Percentiles rank a stretch among this genome's conserved stretches.
Evolutionary conservation across 30 jellyfish, hydroid and myxozoan genomes (phyloP).

Genomic region (Aurelia sp.): DNA sequence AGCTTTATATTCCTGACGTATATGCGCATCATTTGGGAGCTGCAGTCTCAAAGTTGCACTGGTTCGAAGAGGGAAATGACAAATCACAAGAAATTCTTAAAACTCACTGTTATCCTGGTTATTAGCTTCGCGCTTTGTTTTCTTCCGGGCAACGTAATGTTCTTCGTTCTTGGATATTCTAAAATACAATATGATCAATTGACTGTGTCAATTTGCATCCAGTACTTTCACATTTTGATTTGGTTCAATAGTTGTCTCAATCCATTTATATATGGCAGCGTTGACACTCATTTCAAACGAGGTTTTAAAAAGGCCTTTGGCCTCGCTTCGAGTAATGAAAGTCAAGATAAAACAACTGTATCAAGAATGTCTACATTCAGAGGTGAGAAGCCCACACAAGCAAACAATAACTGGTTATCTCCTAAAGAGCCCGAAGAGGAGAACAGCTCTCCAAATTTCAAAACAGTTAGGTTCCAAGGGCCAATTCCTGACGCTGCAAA

Average conservation of each 20-base stretch:
- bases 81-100: constrained; percentile 54
- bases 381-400: constrained; percentile 37
- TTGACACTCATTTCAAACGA: constrained; percentile 72
- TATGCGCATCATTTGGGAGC: constrained; percentile 47
- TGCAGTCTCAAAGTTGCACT: constrained; percentile 34
- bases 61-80: constrained; percentile 47
- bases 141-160: constrained; percentile 62
- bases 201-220: constrained; percentile 22
- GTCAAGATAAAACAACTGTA: constrained; percentile 40
- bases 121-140: constrained; percentile 62
- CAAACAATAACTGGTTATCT: constrained; percentile 15
- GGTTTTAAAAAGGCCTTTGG: constrained; percentile 85
- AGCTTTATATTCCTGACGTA: constrained; percentile 45
- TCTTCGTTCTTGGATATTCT: constrained; percentile 53
- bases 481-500: neutral
- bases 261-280: constrained; percentile 81
- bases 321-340: constrained; percentile 45
- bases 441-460: neutral
- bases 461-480: constrained; percentile 30
- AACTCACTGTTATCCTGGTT: constrained; percentile 41
- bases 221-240: constrained; percentile 57
- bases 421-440: constrained; percentile 9
- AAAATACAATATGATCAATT: neutral
- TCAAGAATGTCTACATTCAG: constrained; percentile 47
- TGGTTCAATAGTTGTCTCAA: constrained; percentile 81